Evolutionary conservation across 2,113 vertebrate species (phyloP).

Genomic region (Saguinus midas): DNA sequence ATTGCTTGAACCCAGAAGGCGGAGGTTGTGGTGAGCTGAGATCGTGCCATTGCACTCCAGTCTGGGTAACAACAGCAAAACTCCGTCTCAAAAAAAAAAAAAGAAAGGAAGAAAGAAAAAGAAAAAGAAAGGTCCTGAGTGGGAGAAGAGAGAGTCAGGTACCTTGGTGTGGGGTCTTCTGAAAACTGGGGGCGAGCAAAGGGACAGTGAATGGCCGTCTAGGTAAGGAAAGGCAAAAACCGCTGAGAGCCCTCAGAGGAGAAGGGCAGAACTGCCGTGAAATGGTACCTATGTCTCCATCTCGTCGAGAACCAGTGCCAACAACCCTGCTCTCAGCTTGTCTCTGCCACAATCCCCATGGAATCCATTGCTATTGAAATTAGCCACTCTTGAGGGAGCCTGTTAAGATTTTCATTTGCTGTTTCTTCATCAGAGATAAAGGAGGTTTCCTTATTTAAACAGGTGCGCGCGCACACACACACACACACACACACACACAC

Average conservation of each 20-base stretch:
- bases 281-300: neutral
- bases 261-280: neutral
- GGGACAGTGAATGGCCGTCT: neutral
- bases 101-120: too few relatives aligned
- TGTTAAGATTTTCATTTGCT: conserved; percentile 8
- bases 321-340: neutral
- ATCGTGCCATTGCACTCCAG: too few relatives aligned
- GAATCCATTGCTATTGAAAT: neutral
- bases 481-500: neutral
- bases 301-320: neutral
- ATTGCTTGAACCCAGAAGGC: too few relatives aligned
- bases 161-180: neutral
- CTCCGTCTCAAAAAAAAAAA: too few relatives aligned
- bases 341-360: neutral
- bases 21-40: too few relatives aligned
- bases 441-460: conserved; percentile 71
- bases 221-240: neutral
- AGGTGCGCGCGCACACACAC: conserved; percentile 48
- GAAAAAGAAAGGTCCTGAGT: neutral
- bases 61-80: too few relatives aligned
- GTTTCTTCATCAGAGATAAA: conserved; percentile 66
- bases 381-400: neutral
- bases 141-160: neutral
- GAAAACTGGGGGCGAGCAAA: neutral
- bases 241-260: neutral